Percentiles rank a stretch among this genome's conserved stretches.
phyloP scores from a whole-genome alignment of 1,140 invertebrate species.

The Pygmarrhopalites habei region DNA sequence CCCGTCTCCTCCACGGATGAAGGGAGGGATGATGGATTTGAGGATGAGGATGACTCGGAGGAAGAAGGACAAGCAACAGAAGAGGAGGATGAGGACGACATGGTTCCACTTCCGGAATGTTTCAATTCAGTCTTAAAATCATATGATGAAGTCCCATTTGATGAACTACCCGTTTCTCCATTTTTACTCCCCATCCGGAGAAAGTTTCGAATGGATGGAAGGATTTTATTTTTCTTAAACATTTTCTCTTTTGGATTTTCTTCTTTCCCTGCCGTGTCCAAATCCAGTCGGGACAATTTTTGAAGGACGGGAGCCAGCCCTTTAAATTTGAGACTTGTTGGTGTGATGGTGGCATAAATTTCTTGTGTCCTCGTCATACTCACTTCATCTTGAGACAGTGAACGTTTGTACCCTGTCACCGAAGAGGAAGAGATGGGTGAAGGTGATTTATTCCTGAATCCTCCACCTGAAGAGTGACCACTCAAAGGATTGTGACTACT shows the following conservation, averaged over 20 bases:
- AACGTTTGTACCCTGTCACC: conserved; percentile 24
- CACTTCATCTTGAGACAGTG: conserved; percentile 34
- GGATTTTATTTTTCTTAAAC: conserved; percentile 36
- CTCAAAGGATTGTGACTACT: conserved; percentile 12
- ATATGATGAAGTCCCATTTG: neutral
- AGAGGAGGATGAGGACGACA: conserved; percentile 9
- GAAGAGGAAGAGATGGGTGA: conserved; percentile 7
- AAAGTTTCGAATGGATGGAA: conserved; percentile 35
- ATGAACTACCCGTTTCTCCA: neutral
- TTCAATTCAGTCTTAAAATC: conserved; percentile 19
- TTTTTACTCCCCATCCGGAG: conserved; percentile 31
- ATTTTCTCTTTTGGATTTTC: conserved; percentile 26
- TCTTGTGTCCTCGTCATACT: conserved; percentile 37
- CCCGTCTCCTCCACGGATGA: neutral
- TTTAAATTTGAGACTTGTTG: conserved; percentile 34
- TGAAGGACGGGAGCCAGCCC: conserved; percentile 33
- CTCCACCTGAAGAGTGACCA: neutral
- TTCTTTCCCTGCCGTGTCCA: conserved; percentile 19
- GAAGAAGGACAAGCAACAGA: neutral
- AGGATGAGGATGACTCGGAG: conserved; percentile 4
- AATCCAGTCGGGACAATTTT: conserved; percentile 36
- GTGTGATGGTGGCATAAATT: conserved; percentile 38
- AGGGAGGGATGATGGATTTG: neutral
- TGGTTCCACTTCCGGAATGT: neutral
- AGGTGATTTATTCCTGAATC: conserved; percentile 21